Evolutionary conservation across 2,113 vertebrate species (phyloP), one percentile per base, ranked within the genome.

Genomic region (Anas platyrhynchos): DNA sequence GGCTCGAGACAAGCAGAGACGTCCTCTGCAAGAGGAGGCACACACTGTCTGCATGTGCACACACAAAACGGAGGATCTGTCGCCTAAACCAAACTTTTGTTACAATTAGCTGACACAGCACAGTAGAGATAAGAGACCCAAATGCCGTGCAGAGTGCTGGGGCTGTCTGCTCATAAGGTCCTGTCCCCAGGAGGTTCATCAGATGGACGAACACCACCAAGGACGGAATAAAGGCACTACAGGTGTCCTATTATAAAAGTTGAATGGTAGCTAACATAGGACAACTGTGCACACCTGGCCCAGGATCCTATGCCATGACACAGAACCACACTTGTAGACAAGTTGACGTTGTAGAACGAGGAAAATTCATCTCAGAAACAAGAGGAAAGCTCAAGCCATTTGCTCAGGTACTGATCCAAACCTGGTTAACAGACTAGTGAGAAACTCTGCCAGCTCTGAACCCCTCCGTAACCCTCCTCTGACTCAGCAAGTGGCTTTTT

Each of bases 401-500:
- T 0, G 0, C 54, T 83, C 55, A 65, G 84, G 83, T 78, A 90
- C 38, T 3, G 32, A 61, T 73, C 66, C 88, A 86, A 89, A 63
- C 14, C 77, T 16, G 54, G 6, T 75, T 58, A 83, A 52, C 16
- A 68, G 72, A 29, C 18, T 17, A 31, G 77, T 31, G 71, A 74
- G 69, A 94, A 94, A 55, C 25, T 41, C 23, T 48, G 73, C 44
- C 43, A 58, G 52, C 90, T 89, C 74, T 41, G 52, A 12, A 5
- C 23, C 43, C 27, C 41, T 20, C 36, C 7, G 1, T 1, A 27
- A 32, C 67, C 23, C 56, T 7, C 27, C 18, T 34, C 66, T 81
- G 92, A 94, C 81, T 94, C 92, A 80, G 89, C 82, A 92, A 89
- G 83, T 3, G 5, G 34, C 41, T 8, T 7, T 74, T 65, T 52